Evolutionary conservation across 2,888 invertebrate species (phyloP), one percentile per base, ranked within the genome.

Genomic region (Agriopis marginaria): DNA sequence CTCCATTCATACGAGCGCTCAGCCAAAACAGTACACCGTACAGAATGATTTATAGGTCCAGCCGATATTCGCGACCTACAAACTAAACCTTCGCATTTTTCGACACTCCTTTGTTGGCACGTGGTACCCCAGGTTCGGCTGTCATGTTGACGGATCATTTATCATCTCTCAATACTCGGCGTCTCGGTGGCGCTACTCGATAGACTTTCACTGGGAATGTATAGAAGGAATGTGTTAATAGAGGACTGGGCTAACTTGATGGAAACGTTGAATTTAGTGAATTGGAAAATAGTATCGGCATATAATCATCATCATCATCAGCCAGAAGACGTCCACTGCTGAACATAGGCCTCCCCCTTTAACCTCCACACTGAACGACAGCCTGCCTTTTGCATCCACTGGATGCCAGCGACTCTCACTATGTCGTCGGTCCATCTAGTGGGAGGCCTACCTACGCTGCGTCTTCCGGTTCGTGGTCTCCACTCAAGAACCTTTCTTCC

Each of bases 61-160:
- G 90, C 87, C 86, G 87, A 89, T 88, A 84, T 84, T 86, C 86
- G 86, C 91, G 92, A 93, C 93, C 93, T 93, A 93, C 92, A 92
- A 92, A 92, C 90, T 91, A 88, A 90, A 86, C 90, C 92, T 93
- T 91, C 92, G 87, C 89, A 92, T 92, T 92, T 92, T 92, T 90
- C 90, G 89, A 89, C 88, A 91, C 89, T 90, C 92, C 85, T 91
- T 93, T 92, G 91, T 92, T 90, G 86, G 88, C 90, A 92, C 92
- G 91, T 92, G 92, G 90, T 90, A 81, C 87, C 89, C 90, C 89
- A 90, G 92, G 91, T 91, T 90, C 87, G 90, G 86, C 91, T 89
- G 93, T 90, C 92, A 89, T 90, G 93, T 92, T 89, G 86, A 89
- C 84, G 86, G 81, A 84, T 87, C 92, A 92, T 94, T 94, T 90